Evolutionary conservation across 2,797 vertebrate genomes (phyloP).

Genomic region (Neomorphus geoffroyi): DNA sequence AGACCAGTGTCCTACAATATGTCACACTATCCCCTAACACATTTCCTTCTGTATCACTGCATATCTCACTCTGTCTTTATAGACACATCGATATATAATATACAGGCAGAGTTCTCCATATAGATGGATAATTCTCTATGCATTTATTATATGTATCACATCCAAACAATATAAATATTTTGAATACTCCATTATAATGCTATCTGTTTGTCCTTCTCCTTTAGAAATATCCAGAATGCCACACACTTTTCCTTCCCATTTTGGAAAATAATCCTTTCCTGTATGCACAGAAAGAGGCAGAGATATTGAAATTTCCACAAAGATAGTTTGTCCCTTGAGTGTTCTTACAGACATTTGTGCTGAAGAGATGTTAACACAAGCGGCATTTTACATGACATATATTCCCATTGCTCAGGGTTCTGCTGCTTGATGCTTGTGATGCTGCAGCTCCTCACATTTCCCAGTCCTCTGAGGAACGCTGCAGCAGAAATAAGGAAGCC

Average conservation of each 20-base stretch:
- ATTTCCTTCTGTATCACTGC: neutral
- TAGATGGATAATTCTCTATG: neutral
- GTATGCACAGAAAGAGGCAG: slow-evolving; percentile 35
- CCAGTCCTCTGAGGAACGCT: neutral
- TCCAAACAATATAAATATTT: slow-evolving; percentile 30
- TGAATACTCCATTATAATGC: neutral
- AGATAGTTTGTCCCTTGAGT: slow-evolving; percentile 48
- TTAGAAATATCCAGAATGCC: slow-evolving; percentile 19
- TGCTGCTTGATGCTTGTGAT: neutral
- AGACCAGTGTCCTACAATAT: neutral
- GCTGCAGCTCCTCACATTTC: neutral
- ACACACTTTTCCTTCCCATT: neutral
- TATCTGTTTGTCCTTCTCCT: slow-evolving; percentile 31
- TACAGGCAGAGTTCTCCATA: neutral
- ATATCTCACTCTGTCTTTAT: neutral
- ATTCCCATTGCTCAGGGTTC: neutral
- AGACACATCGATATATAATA: neutral
- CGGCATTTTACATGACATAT: slow-evolving; percentile 45
- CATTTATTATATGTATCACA: neutral
- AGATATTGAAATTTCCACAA: slow-evolving; percentile 13
- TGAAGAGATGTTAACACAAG: slow-evolving; percentile 59
- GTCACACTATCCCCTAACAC: neutral
- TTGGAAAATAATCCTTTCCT: slow-evolving; percentile 37
- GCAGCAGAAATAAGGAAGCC: neutral
- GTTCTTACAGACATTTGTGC: slow-evolving; percentile 54